Evolutionary conservation across 2,797 vertebrate genomes (phyloP), one percentile per base, ranked within the genome.

Genomic region (Nyctibius grandis): DNA sequence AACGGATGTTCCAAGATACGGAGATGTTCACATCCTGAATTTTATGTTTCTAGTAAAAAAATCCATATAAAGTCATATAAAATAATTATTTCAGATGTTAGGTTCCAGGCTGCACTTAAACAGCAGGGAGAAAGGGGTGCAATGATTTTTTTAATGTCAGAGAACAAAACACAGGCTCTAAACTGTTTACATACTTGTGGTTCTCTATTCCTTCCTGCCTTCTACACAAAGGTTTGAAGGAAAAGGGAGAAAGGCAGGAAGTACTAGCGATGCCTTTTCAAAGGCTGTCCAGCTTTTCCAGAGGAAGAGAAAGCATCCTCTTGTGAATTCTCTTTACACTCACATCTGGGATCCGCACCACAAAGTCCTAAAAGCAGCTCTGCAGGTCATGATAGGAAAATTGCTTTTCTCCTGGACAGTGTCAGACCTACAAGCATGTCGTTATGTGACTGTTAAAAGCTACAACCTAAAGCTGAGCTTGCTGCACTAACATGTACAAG

Each of bases 161-260:
- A 73, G 63, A 92, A 88, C 56, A 89, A 85, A 82, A 67, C 36
- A 53, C n/a, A 83, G 53, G 29, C 26, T 51, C 54, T 61, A 22
- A 54, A 53, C 17, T 74, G 34, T 79, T 92, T 82, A 79, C 74
- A 4, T 12, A 51, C 34, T 82, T 44, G 22, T 15, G 16, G 11
- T 42, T 63, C 78, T 63, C 23, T 89, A 8, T 34, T 91, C 51
- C 75, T 92, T 91, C 60, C 72, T 60, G 53, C 42, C 23, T 94
- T 70, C 59, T 78, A 65, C 15, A 72, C 1, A 3, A 72, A 84
- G 19, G 61, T 79, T 69, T 87, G 47, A 79, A 77, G 60, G 82
- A 80, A 90, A 80, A 31, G 15, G 20, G 9, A 76, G 22, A 88
- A 93, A 80, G 38, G 12, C 73, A 82, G 63, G 84, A 94, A 91